phyloP scores from a whole-genome alignment of 2,113 vertebrate genomes.

The Sarotherodon lohbergeri region DNA sequence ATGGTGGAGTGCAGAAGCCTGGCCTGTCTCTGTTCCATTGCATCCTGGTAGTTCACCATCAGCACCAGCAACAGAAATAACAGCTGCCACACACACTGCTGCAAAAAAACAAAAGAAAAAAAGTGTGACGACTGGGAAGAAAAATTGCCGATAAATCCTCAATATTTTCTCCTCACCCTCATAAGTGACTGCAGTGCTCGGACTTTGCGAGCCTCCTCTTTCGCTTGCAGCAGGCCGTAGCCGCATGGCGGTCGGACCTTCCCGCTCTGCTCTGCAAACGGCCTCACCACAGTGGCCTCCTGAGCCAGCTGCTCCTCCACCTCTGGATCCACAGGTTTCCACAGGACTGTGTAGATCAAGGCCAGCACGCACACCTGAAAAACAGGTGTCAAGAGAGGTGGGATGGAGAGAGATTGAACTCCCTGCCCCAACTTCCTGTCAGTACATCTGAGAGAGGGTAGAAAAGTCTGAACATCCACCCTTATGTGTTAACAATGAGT shows the following conservation, averaged over 20 bases:
- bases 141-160: neutral
- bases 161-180: constrained; percentile 52
- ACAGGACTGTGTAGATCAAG: constrained; percentile 54
- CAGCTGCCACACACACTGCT: constrained; percentile 72
- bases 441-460: neutral
- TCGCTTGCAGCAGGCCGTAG: constrained; percentile 76
- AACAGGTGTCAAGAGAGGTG: neutral
- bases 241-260: constrained; percentile 72
- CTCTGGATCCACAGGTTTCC: constrained; percentile 74
- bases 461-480: neutral
- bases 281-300: constrained; percentile 61
- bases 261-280: constrained; percentile 16
- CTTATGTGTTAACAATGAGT: neutral
- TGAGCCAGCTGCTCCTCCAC: constrained; percentile 69
- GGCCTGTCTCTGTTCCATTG: constrained; percentile 55
- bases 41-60: constrained; percentile 75
- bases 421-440: neutral
- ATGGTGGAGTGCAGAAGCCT: constrained; percentile 59
- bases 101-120: neutral
- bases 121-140: neutral
- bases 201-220: constrained; percentile 75
- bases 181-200: constrained; percentile 64
- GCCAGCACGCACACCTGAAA: constrained; percentile 71
- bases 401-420: neutral
- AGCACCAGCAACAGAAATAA: constrained; percentile 75